phyloP scores from a whole-genome alignment of 2,797 vertebrate genomes.

The Coregonus suidteri region DNA sequence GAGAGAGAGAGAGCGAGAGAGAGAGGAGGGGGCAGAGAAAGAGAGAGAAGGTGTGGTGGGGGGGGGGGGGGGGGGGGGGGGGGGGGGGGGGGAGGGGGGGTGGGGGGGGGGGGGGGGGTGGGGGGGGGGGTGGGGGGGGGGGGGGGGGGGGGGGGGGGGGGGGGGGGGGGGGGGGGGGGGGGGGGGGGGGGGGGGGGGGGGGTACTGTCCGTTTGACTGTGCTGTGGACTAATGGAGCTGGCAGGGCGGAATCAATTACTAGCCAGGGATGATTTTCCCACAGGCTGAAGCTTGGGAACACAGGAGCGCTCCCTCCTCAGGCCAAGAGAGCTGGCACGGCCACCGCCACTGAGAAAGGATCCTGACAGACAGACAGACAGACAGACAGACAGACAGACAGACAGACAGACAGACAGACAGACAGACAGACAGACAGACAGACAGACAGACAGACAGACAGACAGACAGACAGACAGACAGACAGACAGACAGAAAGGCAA shows the following conservation, averaged over 20 bases:
- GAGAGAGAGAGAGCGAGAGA: no score
- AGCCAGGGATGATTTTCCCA: constrained; percentile 95
- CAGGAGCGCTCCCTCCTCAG: constrained; percentile 71
- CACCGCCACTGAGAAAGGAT: constrained; percentile 40
- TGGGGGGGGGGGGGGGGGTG: no score
- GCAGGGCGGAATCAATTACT: constrained; percentile 98
- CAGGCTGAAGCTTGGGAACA: constrained; percentile 90
- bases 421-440: no score
- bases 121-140: no score
- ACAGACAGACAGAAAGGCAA: no score
- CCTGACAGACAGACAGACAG: background rate
- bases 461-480: no score
- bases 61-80: constrained; percentile 30
- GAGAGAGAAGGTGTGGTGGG: background rate
- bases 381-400: no score
- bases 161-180: no score
- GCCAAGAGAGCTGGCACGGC: constrained; percentile 42
- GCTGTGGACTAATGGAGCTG: constrained; percentile 89
- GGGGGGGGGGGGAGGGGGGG: constrained; percentile 20
- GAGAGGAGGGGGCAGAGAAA: background rate
- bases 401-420: no score
- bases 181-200: constrained; percentile 2
- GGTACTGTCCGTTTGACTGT: constrained; percentile 80
- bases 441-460: no score
- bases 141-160: no score